Percentiles rank a stretch among this genome's conserved stretches.
These are phyloP conservation scores for Bujurquina vittata DNA, from an alignment of 2,113 vertebrate genomes.

Conservation along the genomic window DNA sequence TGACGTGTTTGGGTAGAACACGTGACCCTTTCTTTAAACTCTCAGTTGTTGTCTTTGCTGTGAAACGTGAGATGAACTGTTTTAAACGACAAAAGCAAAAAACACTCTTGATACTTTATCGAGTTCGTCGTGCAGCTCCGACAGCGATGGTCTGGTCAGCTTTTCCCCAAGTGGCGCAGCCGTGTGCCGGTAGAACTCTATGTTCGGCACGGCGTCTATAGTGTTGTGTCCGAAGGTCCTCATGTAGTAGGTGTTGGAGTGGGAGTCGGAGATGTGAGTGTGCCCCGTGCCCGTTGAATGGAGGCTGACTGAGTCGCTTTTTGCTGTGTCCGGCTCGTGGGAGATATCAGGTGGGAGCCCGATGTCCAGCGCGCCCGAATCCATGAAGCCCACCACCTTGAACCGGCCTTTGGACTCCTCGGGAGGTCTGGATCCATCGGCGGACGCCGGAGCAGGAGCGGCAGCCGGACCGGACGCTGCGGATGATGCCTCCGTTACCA, in stretches of 20 bases:
- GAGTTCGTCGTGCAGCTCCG: constrained; percentile 94
- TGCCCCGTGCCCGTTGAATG: constrained; percentile 89
- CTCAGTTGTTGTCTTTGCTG: not conserved
- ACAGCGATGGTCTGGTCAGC: constrained; percentile 88
- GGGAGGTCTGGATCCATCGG: constrained; percentile 41
- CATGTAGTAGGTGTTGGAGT: constrained; percentile 97
- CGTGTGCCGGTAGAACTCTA: constrained; percentile 93
- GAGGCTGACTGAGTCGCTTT: constrained; percentile 89
- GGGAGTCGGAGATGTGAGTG: constrained; percentile 92
- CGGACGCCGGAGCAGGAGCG: not conserved
- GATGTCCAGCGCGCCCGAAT: constrained; percentile 80
- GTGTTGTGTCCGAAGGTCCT: constrained; percentile 98
- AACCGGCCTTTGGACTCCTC: constrained; percentile 90
- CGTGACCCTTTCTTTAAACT: not conserved
- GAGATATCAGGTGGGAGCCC: constrained; percentile 78
- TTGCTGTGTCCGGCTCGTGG: constrained; percentile 88
- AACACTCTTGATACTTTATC: constrained; percentile 84
- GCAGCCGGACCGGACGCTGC: not conserved
- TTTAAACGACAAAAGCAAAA: not conserved
- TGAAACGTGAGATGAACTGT: not conserved
- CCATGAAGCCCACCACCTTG: constrained; percentile 89
- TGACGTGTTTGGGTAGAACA: not conserved
- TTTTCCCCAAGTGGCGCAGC: constrained; percentile 91
- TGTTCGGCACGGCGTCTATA: constrained; percentile 95
- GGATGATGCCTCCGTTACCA: constrained; percentile 82